Base-by-base conservation (phyloP, 1,140 invertebrate species). In the Hycleus phaleratus region DNA sequence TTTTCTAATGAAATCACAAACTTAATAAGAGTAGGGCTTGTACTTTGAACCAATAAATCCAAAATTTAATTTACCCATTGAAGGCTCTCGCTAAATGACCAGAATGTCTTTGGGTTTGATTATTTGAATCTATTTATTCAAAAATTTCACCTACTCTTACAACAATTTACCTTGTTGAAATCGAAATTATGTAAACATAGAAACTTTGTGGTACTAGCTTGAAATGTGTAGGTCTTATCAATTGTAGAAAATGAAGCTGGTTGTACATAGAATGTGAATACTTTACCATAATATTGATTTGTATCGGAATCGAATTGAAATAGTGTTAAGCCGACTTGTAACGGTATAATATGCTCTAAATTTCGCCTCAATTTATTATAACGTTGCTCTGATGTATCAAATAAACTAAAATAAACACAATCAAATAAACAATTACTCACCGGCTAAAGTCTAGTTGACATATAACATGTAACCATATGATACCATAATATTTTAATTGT, bases 211-310 rank as follows among this genome's bases (percentile, higher is more conserved):
- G 81, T 78, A 2, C 79, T 77, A 7, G 79, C 73, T 74, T 88
- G 83, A 68, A 80, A 84, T 3, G 78, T 69, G 65, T 87, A 84
- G 8, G 73, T 71, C 58, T 78, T 77, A 64, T 84, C 79, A 39
- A 82, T 71, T 47, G 74, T 74, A 3, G 80, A 80, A 71, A 84
- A 78, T 9, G 76, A 66, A 65, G 77, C 75, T n/a, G 87, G 86
- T 61, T 82, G 78, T 12, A 89, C 63, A 66, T 84, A 82, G 71
- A 89, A 87, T 58, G 80, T 87, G 66, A 82, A 90, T 0, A 78
- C 75, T 45, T 79, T 66, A 8, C 80, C 81, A 4, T 62, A 64
- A 69, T 86, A 89, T 11, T 73, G 73, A 64, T 84, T 81, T 8
- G 65, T 49, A 6, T 81, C 71, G 42, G 75, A 61, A 49, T 80